Base-by-base conservation (phyloP, 2,797 vertebrate species). In the Toxotes lorentzi region DNA sequence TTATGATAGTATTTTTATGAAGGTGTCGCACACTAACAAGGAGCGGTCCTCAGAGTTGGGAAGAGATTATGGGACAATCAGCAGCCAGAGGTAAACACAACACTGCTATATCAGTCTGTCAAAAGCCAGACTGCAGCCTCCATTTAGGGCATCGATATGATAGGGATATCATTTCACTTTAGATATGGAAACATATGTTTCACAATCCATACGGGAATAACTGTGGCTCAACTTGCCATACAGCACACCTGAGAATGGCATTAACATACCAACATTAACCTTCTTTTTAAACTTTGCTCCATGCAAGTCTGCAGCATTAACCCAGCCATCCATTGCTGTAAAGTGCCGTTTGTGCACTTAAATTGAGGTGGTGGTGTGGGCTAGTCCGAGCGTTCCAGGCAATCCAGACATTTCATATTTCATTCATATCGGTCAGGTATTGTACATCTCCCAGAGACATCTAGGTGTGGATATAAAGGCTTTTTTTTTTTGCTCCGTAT, bases 1-100 rank as follows among this genome's bases (percentile, higher is more conserved):
- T 85, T 68, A 77, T 50, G 87, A 91, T 82, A 81, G 67, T 30
- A 91, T 87, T 71, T 74, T 85, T 68, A 77, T 50, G 87, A 91
- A 81, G 79, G 67, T n/a, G 69, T 45, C 58, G 51, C 75, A 24
- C 74, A 65, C 78, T 70, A 88, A 91, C 76, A n/a, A 86, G 78
- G 53, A 84, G 56, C 70, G 34, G 61, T 75, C 64, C 64, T 69
- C 76, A n/a, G 60, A 87, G 76, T 68, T 76, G 73, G 74, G 72
- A 70, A 72, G 79, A 80, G 79, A 93, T 89, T 83, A 87, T 13
- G 70, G 24, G 24, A 35, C 66, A 60, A 86, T 91, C 84, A 82
- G 35, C 74, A 76, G 40, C 74, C 72, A 66, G 65, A 76, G 57
- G 84, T 80, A 88, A 89, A 90, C 82, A 86, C 71, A 74, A 53